A percentile compares a stretch with the other conserved stretches of the same genome.
Conservation (phyloP, 1,140 invertebrate species). For the Stegodyphus dumicola region DNA sequence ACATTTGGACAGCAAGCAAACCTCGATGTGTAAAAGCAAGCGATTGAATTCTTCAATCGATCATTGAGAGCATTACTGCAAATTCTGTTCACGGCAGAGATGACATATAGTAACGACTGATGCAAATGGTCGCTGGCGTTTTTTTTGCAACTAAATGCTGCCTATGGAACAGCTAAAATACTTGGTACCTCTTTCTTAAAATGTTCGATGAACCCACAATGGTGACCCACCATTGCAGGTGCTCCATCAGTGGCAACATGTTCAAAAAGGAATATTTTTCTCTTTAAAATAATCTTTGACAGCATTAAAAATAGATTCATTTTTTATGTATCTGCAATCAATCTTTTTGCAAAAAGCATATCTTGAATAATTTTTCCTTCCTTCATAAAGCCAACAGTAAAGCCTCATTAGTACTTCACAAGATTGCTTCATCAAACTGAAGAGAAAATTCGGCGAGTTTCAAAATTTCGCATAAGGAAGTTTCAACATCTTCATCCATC, state of each 20-base stretch:
- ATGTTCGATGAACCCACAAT: not conserved
- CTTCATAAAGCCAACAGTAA: slow-evolving; percentile 14
- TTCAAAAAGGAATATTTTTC: slow-evolving; percentile 65
- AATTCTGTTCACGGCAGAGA: slow-evolving; percentile 58
- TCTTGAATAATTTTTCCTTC: slow-evolving; percentile 7
- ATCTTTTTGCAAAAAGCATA: slow-evolving; percentile 20
- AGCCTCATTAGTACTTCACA: not conserved
- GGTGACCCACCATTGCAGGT: not conserved
- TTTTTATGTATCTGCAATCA: slow-evolving; percentile 51
- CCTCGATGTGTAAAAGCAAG: not conserved
- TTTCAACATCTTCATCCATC: not conserved
- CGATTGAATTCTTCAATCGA: slow-evolving; percentile 46
- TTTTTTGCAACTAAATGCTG: not conserved
- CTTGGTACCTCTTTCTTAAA: not conserved
- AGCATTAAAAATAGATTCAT: slow-evolving; percentile 9
- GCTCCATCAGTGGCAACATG: slow-evolving; percentile 66
- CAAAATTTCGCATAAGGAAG: not conserved
- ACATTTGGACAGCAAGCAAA: not conserved
- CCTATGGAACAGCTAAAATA: not conserved
- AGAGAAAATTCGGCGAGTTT: slow-evolving; percentile 11
- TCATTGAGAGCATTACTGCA: slow-evolving; percentile 48
- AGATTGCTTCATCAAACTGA: slow-evolving; percentile 16
- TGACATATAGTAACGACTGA: slow-evolving; percentile 63
- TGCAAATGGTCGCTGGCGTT: slow-evolving; percentile 30
- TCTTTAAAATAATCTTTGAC: slow-evolving; percentile 64